phyloP scores from a whole-genome alignment of 2,113 vertebrate species.

The Forbesichthys agassizii region DNA sequence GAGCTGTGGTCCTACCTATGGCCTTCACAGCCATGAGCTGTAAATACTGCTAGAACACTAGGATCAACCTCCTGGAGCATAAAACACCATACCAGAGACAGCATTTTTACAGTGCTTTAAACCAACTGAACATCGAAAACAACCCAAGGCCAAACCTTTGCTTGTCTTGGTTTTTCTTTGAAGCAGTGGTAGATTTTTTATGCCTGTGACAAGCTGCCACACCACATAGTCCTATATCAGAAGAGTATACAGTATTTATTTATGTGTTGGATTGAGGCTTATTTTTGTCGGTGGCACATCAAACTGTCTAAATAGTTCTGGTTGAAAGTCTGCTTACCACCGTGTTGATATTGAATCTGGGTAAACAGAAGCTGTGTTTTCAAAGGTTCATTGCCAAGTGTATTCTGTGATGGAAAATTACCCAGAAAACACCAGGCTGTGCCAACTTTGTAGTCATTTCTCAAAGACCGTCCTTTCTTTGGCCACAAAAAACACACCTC shows the following conservation, averaged over 20 bases:
- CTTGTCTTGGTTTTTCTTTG: constrained; percentile 3
- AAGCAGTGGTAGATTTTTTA: constrained; percentile 28
- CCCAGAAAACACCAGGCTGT: not conserved
- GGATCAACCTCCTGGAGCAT: constrained; percentile 32
- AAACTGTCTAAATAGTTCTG: constrained; percentile 37
- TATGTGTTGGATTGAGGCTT: constrained; percentile 47
- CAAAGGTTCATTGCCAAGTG: constrained; percentile 9
- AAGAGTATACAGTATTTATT: constrained; percentile 42
- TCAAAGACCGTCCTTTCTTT: not conserved
- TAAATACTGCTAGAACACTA: constrained; percentile 69
- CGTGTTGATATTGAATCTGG: constrained; percentile 38
- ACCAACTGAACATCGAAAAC: constrained; percentile 9
- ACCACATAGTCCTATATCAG: constrained; percentile 36
- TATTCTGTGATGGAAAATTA: not conserved
- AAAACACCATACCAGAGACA: constrained; percentile 14
- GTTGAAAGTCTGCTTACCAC: constrained; percentile 24
- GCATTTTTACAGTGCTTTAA: constrained; percentile 17
- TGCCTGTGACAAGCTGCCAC: constrained; percentile 43
- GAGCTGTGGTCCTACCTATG: constrained; percentile 70
- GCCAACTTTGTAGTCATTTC: constrained; percentile 1
- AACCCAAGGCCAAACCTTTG: not conserved
- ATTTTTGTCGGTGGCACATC: constrained; percentile 55
- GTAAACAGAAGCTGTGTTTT: constrained; percentile 45
- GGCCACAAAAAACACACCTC: not conserved
- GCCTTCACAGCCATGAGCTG: constrained; percentile 70